These are phyloP conservation scores for Hydropotes inermis DNA, from an alignment of 2,113 vertebrate species.

Conservation along the genomic window DNA sequence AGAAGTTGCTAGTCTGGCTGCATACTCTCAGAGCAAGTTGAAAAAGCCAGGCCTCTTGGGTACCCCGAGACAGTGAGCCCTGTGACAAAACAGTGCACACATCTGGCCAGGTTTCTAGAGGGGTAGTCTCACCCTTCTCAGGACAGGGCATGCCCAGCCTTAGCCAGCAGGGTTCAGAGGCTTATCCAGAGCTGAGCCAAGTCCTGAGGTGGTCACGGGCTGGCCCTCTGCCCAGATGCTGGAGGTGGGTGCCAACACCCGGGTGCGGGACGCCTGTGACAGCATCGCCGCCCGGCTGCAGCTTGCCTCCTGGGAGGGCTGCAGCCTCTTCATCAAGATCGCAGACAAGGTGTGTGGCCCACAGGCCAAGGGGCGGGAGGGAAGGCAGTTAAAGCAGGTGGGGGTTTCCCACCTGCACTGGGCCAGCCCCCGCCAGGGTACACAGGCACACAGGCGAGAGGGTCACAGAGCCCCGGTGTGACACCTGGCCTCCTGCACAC, in stretches of 20 bases:
- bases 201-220: not conserved
- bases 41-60: not conserved
- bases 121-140: not conserved
- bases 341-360: conserved; percentile 87
- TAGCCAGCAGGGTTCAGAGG: not conserved
- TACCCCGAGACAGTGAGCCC: not conserved
- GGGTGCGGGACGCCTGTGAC: conserved; percentile 87
- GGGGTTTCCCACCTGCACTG: not conserved
- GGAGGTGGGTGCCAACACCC: conserved; percentile 87
- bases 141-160: not conserved
- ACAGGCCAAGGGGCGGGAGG: accelerated
- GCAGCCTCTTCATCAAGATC: conserved; percentile 95
- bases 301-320: conserved; percentile 91
- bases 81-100: not conserved
- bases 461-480: not conserved
- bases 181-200: accelerated
- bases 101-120: not conserved
- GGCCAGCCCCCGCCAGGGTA: not conserved
- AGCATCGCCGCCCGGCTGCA: conserved; percentile 82
- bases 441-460: accelerated
- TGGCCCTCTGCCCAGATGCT: conserved; percentile 82
- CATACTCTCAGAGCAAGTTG: not conserved
- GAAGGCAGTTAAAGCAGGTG: accelerated
- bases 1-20: not conserved
- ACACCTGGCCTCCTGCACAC: not conserved